These are phyloP conservation scores for Cerceris ruficornis DNA, from an alignment of 2,888 invertebrate species.

Conservation along the genomic window DNA sequence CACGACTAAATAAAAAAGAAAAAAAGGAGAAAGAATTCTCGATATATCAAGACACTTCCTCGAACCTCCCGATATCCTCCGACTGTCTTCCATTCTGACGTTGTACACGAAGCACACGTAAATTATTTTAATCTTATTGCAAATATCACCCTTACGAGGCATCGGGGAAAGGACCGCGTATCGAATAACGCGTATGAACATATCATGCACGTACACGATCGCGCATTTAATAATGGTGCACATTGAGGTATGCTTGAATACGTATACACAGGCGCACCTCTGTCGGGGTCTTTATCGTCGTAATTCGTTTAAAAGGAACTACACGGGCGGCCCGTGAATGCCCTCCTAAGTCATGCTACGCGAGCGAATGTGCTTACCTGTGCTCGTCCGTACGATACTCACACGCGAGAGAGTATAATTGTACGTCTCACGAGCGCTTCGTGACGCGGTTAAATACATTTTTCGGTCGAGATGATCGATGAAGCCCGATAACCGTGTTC, in stretches of 20 bases:
- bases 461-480: constrained; percentile 62
- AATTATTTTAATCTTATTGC: neutral
- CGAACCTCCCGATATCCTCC: too few relatives aligned
- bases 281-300: constrained; percentile 70
- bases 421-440: constrained; percentile 52
- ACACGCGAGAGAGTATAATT: constrained; percentile 53
- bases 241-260: constrained; percentile 19
- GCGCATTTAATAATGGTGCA: constrained; percentile 6
- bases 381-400: constrained; percentile 43
- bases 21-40: too few relatives aligned
- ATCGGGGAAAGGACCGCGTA: neutral
- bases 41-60: too few relatives aligned
- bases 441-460: constrained; percentile 61
- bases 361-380: constrained; percentile 67
- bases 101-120: too few relatives aligned
- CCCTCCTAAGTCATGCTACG: constrained; percentile 73
- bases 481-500: constrained; percentile 64
- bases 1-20: too few relatives aligned
- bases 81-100: too few relatives aligned
- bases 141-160: neutral
- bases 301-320: constrained; percentile 76
- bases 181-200: neutral
- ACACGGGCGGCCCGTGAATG: constrained; percentile 65
- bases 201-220: constrained; percentile 17
- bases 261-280: constrained; percentile 41